Conservation (phyloP, 2,797 vertebrate species). For the Crax fasciolata region DNA sequence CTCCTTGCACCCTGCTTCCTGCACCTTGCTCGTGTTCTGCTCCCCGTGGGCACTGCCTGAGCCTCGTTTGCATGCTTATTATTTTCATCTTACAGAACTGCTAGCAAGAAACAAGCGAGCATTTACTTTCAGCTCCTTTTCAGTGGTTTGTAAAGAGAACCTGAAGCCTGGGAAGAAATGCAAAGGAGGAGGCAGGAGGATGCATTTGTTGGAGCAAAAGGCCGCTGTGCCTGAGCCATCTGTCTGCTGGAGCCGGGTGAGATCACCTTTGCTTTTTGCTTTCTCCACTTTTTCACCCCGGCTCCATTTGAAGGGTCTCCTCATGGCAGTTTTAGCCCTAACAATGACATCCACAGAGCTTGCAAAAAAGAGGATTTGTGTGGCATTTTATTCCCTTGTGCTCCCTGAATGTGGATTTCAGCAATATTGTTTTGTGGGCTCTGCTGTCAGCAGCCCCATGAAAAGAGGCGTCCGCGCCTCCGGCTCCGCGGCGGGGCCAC, state of each 20-base stretch:
- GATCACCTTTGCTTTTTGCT: slow-evolving; percentile 45
- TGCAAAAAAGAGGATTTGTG: slow-evolving; percentile 78
- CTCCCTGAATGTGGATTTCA: slow-evolving; percentile 61
- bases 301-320: slow-evolving; percentile 27
- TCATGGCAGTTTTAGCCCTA: slow-evolving; percentile 38
- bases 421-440: slow-evolving; percentile 48
- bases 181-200: not conserved
- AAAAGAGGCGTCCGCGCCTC: slow-evolving; percentile 56
- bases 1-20: not conserved
- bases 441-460: slow-evolving; percentile 51
- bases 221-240: rapidly evolving
- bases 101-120: not conserved
- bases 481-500: not conserved
- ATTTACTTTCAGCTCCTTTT: not conserved
- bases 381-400: slow-evolving; percentile 67
- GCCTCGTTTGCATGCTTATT: not conserved
- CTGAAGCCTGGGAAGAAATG: not conserved
- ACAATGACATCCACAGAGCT: slow-evolving; percentile 70
- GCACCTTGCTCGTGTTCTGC: not conserved
- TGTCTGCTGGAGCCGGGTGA: not conserved
- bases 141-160: not conserved
- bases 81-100: not conserved
- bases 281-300: slow-evolving; percentile 17
- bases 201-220: not conserved
- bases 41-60: not conserved